Base-by-base conservation (phyloP, 2,888 invertebrate genomes). In the Cinara cedri region DNA sequence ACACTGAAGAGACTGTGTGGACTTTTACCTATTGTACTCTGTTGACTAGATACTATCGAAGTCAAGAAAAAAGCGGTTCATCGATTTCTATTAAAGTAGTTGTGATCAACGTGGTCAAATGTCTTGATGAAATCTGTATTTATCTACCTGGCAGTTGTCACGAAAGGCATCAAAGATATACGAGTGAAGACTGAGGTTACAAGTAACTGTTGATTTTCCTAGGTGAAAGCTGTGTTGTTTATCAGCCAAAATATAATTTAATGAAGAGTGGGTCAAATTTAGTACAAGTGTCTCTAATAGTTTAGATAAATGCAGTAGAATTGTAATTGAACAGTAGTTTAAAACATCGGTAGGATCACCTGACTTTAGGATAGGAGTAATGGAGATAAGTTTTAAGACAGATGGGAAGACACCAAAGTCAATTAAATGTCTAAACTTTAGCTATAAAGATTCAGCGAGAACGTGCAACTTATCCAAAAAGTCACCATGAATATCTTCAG, bases 311-410 rank as follows among this genome's bases (percentile, higher is more conserved):
- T n/a, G n/a, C n/a, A n/a, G n/a, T n/a, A n/a, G n/a, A n/a, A n/a
- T n/a, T n/a, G n/a, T n/a, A n/a, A n/a, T n/a, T n/a, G n/a, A n/a
- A n/a, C n/a, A n/a, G n/a, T n/a, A n/a, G n/a, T n/a, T n/a, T n/a
- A n/a, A n/a, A n/a, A n/a, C n/a, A n/a, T n/a, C n/a, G n/a, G n/a
- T n/a, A n/a, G n/a, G n/a, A n/a, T n/a, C n/a, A n/a, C n/a, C n/a
- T n/a, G 63, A 63, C 63, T 4, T n/a, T 11, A 63, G n/a, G 42
- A n/a, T 63, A 3, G n/a, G 63, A 24, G 42, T 63, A n/a, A 63
- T 44, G n/a, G 19, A 63, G 44, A n/a, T 19, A 44, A 63, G 11
- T 44, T 63, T 63, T 44, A 44, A 44, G n/a, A 44, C 63, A 44
- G 63, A 44, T 2, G 19, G 19, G 1, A 44, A 63, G 42, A 63